These are phyloP conservation scores for Syritta pipiens DNA, from an alignment of 2,888 invertebrate genomes.

Conservation along the genomic window DNA sequence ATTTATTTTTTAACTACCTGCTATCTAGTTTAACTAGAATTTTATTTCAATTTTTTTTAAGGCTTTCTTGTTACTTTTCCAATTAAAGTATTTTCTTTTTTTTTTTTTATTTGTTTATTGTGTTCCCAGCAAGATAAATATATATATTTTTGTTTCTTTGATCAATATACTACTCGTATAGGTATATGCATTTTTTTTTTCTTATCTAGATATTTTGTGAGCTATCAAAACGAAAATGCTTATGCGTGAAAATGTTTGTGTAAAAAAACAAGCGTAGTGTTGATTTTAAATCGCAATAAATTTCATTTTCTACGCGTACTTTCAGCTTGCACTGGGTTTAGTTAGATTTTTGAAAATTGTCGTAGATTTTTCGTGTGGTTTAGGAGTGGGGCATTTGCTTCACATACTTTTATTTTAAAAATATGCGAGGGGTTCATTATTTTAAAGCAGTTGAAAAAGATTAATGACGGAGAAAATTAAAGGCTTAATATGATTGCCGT, in stretches of 20 bases:
- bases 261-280: too few species aligned
- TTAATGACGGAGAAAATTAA: too few species aligned
- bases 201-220: conserved; percentile 12
- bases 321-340: neutral
- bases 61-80: conserved; percentile 30
- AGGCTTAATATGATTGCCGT: too few species aligned
- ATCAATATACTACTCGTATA: conserved; percentile 6
- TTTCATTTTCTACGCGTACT: neutral
- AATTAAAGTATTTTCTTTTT: neutral
- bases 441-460: too few species aligned
- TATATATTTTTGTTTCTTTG: neutral
- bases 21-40: conserved; percentile 51
- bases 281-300: neutral
- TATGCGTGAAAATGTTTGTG: neutral
- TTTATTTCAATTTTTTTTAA: conserved; percentile 28
- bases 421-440: too few species aligned
- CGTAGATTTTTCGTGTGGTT: neutral
- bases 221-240: neutral
- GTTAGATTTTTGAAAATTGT: neutral
- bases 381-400: too few species aligned
- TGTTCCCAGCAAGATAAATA: conserved; percentile 49
- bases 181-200: neutral
- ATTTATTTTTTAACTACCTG: conserved; percentile 10
- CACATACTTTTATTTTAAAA: too few species aligned
- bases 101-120: conserved; percentile 31